Percentiles rank a stretch among this genome's conserved stretches.
Conservation (phyloP, 2,888 invertebrate species). For the Perizoma flavofasciatum region DNA sequence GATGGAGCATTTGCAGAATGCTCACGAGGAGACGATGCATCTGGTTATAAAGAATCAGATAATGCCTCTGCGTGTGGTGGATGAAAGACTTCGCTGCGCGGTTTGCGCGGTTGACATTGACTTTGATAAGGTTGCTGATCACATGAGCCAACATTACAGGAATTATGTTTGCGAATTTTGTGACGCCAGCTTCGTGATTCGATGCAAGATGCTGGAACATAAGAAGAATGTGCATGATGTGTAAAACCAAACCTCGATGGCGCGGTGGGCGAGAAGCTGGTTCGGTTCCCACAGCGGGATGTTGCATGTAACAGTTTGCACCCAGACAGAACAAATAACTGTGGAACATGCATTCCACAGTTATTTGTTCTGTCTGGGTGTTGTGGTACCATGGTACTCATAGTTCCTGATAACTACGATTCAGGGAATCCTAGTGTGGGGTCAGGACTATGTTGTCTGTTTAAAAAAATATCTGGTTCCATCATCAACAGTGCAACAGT, state of each 20-base stretch:
- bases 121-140: constrained; percentile 58
- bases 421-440: too few species aligned
- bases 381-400: too few species aligned
- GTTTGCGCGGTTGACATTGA: constrained; percentile 48
- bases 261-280: too few species aligned
- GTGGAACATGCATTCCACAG: too few species aligned
- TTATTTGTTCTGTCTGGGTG: too few species aligned
- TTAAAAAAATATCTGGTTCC: too few species aligned
- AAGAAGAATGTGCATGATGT: constrained; percentile 56
- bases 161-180: constrained; percentile 70
- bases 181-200: constrained; percentile 54
- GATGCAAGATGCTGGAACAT: constrained; percentile 56
- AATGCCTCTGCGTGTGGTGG: constrained; percentile 53
- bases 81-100: constrained; percentile 45
- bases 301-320: too few species aligned
- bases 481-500: too few species aligned
- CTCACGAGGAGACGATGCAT: constrained; percentile 56
- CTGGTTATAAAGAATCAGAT: constrained; percentile 66
- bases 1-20: constrained; percentile 57
- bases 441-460: too few species aligned
- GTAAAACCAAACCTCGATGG: constrained; percentile 20
- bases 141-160: constrained; percentile 67
- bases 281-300: too few species aligned
- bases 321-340: too few species aligned
- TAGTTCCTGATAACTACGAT: too few species aligned